These are phyloP conservation scores for Manis javanica DNA, from an alignment of 2,797 vertebrate genomes.

Conservation along the genomic window DNA sequence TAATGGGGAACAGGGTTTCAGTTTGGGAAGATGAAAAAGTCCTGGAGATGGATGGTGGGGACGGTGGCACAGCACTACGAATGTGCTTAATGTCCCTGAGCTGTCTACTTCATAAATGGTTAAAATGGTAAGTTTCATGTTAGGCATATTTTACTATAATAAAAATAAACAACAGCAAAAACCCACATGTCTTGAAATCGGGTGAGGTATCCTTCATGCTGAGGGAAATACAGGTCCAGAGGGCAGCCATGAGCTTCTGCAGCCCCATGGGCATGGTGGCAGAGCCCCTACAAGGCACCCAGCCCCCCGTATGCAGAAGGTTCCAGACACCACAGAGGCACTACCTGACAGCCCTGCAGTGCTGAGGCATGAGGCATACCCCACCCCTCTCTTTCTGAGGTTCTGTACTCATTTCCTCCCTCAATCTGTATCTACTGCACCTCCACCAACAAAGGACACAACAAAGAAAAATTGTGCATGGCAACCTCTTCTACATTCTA, in stretches of 20 bases:
- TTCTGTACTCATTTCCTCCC: too few species aligned
- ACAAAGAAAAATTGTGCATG: not conserved
- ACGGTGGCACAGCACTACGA: not conserved
- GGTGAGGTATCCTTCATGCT: not conserved
- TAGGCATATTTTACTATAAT: not conserved
- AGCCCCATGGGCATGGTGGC: fast-evolving
- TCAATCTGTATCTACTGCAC: fast-evolving
- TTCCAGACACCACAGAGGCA: not conserved
- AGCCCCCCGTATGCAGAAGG: fast-evolving
- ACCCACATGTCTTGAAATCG: not conserved
- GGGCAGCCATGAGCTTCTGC: not conserved
- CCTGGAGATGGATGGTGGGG: not conserved
- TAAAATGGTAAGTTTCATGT: too few species aligned
- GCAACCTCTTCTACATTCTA: not conserved
- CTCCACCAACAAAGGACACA: not conserved
- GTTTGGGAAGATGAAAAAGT: not conserved
- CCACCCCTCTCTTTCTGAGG: not conserved
- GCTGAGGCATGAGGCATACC: fast-evolving
- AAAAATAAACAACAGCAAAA: not conserved
- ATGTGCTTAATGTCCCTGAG: not conserved
- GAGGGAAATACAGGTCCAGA: not conserved
- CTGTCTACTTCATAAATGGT: not conserved
- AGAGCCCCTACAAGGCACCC: not conserved
- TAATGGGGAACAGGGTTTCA: not conserved
- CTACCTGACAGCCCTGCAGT: fast-evolving